Conservation (phyloP, 2,888 invertebrate genomes). For the Plagodis dolabraria region DNA sequence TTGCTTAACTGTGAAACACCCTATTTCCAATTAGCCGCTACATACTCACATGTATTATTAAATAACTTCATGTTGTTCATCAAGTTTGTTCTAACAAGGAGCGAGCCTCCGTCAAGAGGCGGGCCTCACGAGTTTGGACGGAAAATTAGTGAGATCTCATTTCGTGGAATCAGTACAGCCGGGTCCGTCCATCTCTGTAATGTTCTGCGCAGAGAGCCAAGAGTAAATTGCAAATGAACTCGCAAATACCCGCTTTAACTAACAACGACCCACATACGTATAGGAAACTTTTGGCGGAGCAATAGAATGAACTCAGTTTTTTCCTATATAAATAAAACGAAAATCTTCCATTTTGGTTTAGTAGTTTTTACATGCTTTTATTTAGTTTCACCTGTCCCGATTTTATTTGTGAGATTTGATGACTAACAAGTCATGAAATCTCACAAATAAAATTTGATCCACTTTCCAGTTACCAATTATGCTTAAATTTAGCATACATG, state of each 20-base stretch:
- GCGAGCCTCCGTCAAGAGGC: constrained; percentile 9
- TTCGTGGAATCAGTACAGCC: constrained; percentile 50
- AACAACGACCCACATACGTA: constrained; percentile 24
- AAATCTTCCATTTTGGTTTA: neutral
- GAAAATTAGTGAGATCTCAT: constrained; percentile 57
- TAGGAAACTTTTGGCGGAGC: constrained; percentile 12
- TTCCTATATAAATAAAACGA: constrained; percentile 10
- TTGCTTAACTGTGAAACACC: neutral
- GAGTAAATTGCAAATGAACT: constrained; percentile 43
- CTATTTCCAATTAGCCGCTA: constrained; percentile 17
- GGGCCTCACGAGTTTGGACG: constrained; percentile 23
- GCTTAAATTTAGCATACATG: no score
- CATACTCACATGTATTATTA: constrained; percentile 21
- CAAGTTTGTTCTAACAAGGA: constrained; percentile 27
- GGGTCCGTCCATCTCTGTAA: constrained; percentile 39
- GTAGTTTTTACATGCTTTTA: no score
- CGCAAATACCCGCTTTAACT: constrained; percentile 35
- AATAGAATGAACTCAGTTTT: constrained; percentile 25
- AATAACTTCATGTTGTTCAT: constrained; percentile 24
- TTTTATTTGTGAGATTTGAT: no score
- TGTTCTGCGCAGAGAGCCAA: constrained; percentile 35
- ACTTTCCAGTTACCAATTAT: no score
- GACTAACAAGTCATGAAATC: no score
- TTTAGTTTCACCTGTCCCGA: no score
- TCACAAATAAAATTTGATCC: no score